Percentiles rank a stretch among this genome's conserved stretches.
phyloP scores from a whole-genome alignment of 2,888 invertebrate species.

The Cryptocheilus praepositus region DNA sequence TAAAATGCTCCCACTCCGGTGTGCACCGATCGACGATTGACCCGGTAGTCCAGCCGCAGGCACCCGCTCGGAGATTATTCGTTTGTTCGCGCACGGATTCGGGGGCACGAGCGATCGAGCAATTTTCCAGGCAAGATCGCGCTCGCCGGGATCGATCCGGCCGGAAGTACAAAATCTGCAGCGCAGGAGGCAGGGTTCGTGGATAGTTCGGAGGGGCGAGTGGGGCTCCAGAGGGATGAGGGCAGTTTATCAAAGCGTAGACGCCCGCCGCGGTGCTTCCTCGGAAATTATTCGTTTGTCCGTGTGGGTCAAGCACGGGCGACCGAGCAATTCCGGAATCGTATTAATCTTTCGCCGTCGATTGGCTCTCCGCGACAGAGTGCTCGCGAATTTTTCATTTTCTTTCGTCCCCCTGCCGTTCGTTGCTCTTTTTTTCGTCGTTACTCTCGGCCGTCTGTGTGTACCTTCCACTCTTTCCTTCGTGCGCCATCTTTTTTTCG shows the following conservation, averaged over 20 bases:
- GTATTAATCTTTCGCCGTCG: slow-evolving; percentile 55
- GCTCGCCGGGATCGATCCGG: slow-evolving; percentile 1
- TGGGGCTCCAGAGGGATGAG: not conserved
- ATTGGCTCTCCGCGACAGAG: slow-evolving; percentile 55
- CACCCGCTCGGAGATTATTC: too few relatives aligned
- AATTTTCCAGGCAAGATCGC: slow-evolving; percentile 1
- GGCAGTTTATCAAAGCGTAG: slow-evolving; percentile 11
- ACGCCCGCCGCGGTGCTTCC: slow-evolving; percentile 2
- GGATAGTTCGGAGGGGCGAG: not conserved
- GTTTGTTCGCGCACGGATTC: too few relatives aligned
- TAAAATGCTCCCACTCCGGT: too few relatives aligned
- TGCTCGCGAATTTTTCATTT: slow-evolving; percentile 48
- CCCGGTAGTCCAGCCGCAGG: too few relatives aligned
- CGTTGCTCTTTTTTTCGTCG: not conserved
- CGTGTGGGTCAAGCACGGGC: slow-evolving; percentile 30
- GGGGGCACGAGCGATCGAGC: too few relatives aligned
- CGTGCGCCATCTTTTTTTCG: too few relatives aligned
- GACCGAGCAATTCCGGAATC: slow-evolving; percentile 47
- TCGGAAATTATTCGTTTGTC: slow-evolving; percentile 44
- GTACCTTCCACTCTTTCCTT: too few relatives aligned
- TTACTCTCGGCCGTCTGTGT: too few relatives aligned
- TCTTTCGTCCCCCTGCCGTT: slow-evolving; percentile 16
- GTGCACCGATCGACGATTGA: too few relatives aligned
- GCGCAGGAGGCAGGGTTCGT: not conserved
- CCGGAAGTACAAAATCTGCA: slow-evolving; percentile 5